A percentile compares a stretch with the other conserved stretches of the same genome.
Conservation (phyloP, 1,140 invertebrate species). For the Drosophila watanabei region DNA sequence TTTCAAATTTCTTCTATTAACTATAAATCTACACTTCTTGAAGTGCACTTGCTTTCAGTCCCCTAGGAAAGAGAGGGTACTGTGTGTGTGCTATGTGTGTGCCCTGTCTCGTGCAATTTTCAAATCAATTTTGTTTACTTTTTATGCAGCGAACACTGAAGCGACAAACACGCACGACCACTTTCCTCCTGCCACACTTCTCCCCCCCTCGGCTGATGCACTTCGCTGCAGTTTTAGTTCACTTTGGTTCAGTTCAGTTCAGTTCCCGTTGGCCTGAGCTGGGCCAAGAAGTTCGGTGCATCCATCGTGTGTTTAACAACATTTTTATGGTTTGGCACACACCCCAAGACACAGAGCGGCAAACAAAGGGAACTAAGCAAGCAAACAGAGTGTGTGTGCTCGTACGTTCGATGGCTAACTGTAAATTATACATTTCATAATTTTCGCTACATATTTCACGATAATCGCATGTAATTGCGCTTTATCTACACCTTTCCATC, state of each 20-base stretch:
- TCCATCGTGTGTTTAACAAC: slow-evolving; percentile 79
- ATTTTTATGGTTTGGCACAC: slow-evolving; percentile 86
- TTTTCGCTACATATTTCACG: slow-evolving; percentile 81
- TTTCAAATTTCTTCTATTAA: neutral
- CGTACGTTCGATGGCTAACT: slow-evolving; percentile 65
- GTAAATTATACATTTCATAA: slow-evolving; percentile 86
- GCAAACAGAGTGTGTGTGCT: slow-evolving; percentile 15
- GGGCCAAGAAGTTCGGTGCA: slow-evolving; percentile 32
- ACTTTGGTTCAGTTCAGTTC: slow-evolving; percentile 9
- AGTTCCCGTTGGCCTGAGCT: slow-evolving; percentile 16
- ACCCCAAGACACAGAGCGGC: slow-evolving; percentile 66
- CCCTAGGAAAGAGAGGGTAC: slow-evolving; percentile 26
- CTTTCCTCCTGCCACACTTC: slow-evolving; percentile 38
- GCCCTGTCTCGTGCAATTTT: slow-evolving; percentile 73
- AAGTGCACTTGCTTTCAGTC: slow-evolving; percentile 34
- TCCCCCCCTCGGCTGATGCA: slow-evolving; percentile 12
- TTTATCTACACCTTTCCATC: slow-evolving; percentile 85
- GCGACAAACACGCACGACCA: slow-evolving; percentile 72
- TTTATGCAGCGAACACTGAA: slow-evolving; percentile 63
- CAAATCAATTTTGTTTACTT: slow-evolving; percentile 85
- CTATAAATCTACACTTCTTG: neutral
- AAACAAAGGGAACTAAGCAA: slow-evolving; percentile 28
- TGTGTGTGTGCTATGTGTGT: slow-evolving; percentile 29
- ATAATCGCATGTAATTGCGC: slow-evolving; percentile 85
- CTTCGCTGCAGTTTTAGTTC: slow-evolving; percentile 21